A percentile compares a stretch with the other conserved stretches of the same genome.
These are phyloP conservation scores for Astreopora myriophthalma DNA, from an alignment of 64 coral and sea anemone genomes.

Conservation along the genomic window DNA sequence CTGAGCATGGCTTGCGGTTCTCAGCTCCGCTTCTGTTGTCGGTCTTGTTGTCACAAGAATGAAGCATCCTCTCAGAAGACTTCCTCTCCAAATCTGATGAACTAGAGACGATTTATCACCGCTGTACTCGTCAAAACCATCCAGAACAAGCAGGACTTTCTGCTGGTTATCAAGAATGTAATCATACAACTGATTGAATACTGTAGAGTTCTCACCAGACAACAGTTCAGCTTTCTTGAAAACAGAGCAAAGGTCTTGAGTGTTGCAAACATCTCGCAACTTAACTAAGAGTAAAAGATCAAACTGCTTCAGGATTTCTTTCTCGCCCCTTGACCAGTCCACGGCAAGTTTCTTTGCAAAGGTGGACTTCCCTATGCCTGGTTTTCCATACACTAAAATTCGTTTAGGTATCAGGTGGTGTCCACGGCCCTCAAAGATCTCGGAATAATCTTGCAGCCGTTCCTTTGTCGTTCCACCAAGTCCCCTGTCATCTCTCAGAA, in stretches of 20 bases:
- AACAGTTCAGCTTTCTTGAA: not conserved
- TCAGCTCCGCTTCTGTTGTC: constrained; percentile 9
- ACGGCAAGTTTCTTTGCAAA: not conserved
- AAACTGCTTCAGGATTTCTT: not conserved
- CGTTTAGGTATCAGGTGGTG: not conserved
- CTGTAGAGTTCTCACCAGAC: not conserved
- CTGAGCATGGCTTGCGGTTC: not conserved
- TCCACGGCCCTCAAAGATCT: not conserved
- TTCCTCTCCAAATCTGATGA: not conserved
- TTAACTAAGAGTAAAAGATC: not conserved
- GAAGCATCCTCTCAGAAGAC: not conserved
- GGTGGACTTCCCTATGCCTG: constrained; percentile 17
- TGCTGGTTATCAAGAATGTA: constrained; percentile 17
- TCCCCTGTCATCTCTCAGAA: not conserved
- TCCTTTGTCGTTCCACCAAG: not conserved
- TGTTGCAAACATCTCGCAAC: constrained; percentile 9
- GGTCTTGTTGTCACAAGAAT: constrained; percentile 34
- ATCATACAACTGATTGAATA: not conserved
- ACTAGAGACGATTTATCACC: not conserved
- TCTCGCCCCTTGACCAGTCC: not conserved
- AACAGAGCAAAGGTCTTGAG: not conserved
- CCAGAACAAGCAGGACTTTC: constrained; percentile 50
- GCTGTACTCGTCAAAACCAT: constrained; percentile 58
- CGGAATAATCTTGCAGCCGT: not conserved
- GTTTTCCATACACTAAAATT: constrained; percentile 23